Conservation (phyloP, 2,888 invertebrate species). For the Rhingia campestris region DNA sequence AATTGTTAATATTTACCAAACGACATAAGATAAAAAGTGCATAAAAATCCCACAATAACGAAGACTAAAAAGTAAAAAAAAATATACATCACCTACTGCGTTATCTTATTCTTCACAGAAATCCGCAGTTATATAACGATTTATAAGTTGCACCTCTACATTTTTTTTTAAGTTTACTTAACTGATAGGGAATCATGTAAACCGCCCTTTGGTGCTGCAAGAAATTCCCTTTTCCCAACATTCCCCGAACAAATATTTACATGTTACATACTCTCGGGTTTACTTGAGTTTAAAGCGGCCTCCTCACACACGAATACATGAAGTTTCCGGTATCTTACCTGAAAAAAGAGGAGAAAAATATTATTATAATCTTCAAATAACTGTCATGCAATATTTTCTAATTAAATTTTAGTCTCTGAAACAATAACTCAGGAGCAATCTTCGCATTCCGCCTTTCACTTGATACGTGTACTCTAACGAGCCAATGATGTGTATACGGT, state of each 20-base stretch:
- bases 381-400: conserved; percentile 36
- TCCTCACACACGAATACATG: conserved; percentile 4
- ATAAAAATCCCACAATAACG: background rate
- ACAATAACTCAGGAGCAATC: conserved; percentile 34
- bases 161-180: conserved; percentile 14
- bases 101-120: conserved; percentile 30
- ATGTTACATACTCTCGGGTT: conserved; percentile 33
- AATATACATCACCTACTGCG: background rate
- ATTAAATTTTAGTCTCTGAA: conserved; percentile 44
- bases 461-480: conserved; percentile 29
- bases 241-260: conserved; percentile 52
- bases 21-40: background rate
- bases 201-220: background rate
- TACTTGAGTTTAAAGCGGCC: conserved; percentile 28
- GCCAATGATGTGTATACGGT: conserved; percentile 53
- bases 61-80: background rate
- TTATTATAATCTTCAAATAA: conserved; percentile 18
- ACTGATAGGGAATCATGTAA: background rate
- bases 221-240: background rate
- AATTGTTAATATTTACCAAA: conserved; percentile 24
- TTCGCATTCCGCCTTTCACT: conserved; percentile 63
- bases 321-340: conserved; percentile 60
- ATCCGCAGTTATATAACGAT: background rate
- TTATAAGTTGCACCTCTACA: no score
- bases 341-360: conserved; percentile 28